A percentile compares a stretch with the other conserved stretches of the same genome.
These are phyloP conservation scores for Anguilla obscura DNA, from an alignment of 2,797 vertebrate genomes.

Conservation along the genomic window DNA sequence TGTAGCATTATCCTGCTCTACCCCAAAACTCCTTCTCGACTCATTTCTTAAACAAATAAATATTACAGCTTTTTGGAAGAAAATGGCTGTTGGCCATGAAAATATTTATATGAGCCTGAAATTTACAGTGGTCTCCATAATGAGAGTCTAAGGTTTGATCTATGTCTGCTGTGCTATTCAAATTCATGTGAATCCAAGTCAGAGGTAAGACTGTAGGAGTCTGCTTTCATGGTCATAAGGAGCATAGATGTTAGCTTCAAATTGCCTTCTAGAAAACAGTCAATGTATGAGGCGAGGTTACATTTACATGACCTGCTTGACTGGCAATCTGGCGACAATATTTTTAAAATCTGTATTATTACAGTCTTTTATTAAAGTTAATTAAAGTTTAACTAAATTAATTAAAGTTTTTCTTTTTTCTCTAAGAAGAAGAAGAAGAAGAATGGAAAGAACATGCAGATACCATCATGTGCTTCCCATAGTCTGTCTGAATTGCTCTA, in stretches of 20 bases:
- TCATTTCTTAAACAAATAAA: neutral
- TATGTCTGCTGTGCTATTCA: neutral
- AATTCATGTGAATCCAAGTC: neutral
- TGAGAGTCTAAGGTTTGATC: too few species aligned
- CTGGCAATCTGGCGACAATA: neutral
- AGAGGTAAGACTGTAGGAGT: neutral
- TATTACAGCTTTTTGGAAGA: neutral
- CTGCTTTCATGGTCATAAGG: neutral
- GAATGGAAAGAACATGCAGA: slow-evolving; percentile 37
- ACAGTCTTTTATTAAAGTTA: too few species aligned
- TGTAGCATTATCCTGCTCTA: neutral
- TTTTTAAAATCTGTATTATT: neutral
- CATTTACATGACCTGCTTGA: neutral
- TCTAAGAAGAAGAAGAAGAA: slow-evolving; percentile 31
- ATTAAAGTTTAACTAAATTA: too few species aligned
- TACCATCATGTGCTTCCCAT: slow-evolving; percentile 37
- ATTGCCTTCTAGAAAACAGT: slow-evolving; percentile 8
- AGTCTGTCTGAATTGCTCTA: slow-evolving; percentile 36
- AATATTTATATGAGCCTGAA: neutral
- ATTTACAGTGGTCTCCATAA: neutral
- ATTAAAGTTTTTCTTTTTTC: slow-evolving; percentile 11
- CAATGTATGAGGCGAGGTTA: neutral
- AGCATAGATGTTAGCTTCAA: slow-evolving; percentile 11
- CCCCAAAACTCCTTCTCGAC: neutral
- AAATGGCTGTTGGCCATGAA: neutral